Evolutionary conservation across 1,140 invertebrate genomes (phyloP).

Genomic region (Eriosoma lanigerum): DNA sequence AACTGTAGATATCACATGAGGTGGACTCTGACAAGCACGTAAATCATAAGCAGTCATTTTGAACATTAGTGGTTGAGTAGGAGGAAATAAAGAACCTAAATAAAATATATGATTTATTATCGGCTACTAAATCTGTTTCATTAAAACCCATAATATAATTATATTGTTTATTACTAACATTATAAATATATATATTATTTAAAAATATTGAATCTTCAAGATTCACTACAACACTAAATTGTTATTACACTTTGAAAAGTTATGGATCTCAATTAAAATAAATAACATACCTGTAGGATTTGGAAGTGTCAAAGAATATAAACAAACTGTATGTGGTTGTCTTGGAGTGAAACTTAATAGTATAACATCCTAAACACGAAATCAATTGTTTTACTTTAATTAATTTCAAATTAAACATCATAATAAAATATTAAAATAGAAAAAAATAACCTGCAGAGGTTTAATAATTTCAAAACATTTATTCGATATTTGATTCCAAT

Average conservation of each 20-base stretch:
- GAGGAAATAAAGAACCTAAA: constrained; percentile 49
- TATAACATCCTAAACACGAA: constrained; percentile 35
- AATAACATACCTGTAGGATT: constrained; percentile 38
- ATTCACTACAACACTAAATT: background rate
- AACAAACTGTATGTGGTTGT: constrained; percentile 26
- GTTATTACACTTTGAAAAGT: background rate
- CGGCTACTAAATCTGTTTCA: too few relatives aligned
- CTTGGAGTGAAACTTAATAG: constrained; percentile 47
- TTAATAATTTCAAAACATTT: constrained; percentile 49
- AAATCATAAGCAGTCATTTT: constrained; percentile 50
- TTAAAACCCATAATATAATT: too few relatives aligned
- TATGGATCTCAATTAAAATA: background rate
- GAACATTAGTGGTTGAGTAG: constrained; percentile 43
- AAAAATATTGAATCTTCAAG: too few relatives aligned
- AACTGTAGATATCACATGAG: constrained; percentile 37
- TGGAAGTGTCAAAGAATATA: constrained; percentile 42
- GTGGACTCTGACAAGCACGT: constrained; percentile 32
- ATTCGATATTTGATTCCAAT: constrained; percentile 28
- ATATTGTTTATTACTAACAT: too few relatives aligned
- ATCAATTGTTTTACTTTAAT: background rate
- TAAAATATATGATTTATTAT: constrained; percentile 16
- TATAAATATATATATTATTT: too few relatives aligned
- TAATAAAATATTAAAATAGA: background rate
- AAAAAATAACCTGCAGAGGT: constrained; percentile 34
- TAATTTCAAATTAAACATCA: background rate